Evolutionary conservation across 2,888 invertebrate genomes (phyloP).

Genomic region (Eilema sororculum): DNA sequence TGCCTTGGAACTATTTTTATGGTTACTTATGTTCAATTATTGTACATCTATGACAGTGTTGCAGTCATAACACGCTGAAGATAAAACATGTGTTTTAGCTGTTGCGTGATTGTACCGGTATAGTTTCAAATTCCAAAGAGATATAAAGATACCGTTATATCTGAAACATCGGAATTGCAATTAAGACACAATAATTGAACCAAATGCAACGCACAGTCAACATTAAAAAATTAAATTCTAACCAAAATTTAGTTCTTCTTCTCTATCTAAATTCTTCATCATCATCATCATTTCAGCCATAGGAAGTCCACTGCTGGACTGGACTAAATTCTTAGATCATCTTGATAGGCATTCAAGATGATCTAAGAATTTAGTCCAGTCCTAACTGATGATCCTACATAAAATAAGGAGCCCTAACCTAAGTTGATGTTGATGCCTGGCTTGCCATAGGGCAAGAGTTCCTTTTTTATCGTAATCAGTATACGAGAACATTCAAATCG

Average conservation of each 20-base stretch:
- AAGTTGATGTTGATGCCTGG: too few relatives aligned
- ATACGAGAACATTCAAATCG: too few relatives aligned
- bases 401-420: too few relatives aligned
- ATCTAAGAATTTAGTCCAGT: too few relatives aligned
- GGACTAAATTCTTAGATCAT: neutral
- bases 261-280: too few relatives aligned
- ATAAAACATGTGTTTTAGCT: neutral
- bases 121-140: neutral
- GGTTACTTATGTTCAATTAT: constrained; percentile 25
- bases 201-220: neutral
- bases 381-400: too few relatives aligned
- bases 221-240: neutral
- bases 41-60: constrained; percentile 24
- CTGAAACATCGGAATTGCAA: neutral
- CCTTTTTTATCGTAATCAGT: too few relatives aligned
- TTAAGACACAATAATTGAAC: neutral
- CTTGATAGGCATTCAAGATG: too few relatives aligned
- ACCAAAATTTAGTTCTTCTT: neutral
- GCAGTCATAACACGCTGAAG: neutral
- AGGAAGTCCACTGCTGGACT: too few relatives aligned
- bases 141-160: neutral
- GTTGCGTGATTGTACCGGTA: neutral
- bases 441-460: too few relatives aligned
- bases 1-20: constrained; percentile 37
- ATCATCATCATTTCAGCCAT: too few relatives aligned